Conservation (phyloP, 2,888 invertebrate genomes). For the Cephus sareptanus region DNA sequence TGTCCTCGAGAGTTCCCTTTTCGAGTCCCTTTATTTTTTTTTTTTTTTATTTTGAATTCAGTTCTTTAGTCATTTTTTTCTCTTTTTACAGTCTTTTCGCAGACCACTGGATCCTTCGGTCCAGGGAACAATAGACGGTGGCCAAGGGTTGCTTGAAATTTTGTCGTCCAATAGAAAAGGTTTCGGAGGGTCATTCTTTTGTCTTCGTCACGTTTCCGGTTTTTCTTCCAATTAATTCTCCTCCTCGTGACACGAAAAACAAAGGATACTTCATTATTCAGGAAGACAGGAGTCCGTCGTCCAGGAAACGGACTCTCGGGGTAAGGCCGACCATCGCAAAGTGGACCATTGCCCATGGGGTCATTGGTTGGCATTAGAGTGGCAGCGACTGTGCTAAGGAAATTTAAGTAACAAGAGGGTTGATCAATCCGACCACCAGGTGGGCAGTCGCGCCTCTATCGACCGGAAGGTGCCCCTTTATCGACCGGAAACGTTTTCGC, state of each 20-base stretch:
- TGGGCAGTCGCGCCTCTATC: slow-evolving; percentile 54
- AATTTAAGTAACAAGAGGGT: slow-evolving; percentile 3
- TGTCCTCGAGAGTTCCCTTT: slow-evolving; percentile 10
- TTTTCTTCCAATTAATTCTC: neutral
- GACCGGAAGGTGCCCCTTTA: slow-evolving; percentile 50
- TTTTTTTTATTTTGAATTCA: neutral
- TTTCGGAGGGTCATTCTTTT: neutral
- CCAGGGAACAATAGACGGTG: too few species aligned
- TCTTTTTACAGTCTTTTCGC: neutral
- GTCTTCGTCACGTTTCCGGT: neutral
- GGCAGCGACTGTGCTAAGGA: neutral
- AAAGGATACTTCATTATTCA: neutral
- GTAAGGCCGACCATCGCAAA: neutral
- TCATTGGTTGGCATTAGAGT: neutral
- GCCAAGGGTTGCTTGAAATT: too few species aligned
- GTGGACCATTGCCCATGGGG: neutral
- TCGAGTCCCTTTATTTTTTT: neutral
- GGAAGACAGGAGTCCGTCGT: neutral
- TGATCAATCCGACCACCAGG: slow-evolving; percentile 22
- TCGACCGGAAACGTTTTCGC: slow-evolving; percentile 54
- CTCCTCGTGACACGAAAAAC: neutral
- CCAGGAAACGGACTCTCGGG: neutral
- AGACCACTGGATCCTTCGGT: neutral
- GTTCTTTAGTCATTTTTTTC: neutral
- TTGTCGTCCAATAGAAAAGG: neutral